Evolutionary conservation across 1,140 invertebrate genomes (phyloP), one percentile per base, ranked within the genome.

Genomic region (Babylonia areolata): DNA sequence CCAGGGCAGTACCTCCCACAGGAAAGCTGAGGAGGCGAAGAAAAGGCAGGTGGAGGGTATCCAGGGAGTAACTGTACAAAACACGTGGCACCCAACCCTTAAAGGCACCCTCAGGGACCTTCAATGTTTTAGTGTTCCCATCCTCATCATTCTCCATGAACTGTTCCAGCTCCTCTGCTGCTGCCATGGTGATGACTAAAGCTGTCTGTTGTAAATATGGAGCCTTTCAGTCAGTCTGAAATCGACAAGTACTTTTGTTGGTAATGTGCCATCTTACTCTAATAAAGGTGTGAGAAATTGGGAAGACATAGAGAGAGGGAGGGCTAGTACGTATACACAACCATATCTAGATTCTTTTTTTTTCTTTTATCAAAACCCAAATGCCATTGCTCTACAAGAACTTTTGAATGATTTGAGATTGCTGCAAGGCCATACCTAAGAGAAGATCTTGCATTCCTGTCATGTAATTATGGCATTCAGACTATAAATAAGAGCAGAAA

Each of bases 81-180:
- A 86, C 86, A 40, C 90, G 85, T 20, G 92, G 92, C 17, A 93
- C 87, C 92, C 92, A 93, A 40, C 92, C 91, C 71, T 92, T 92
- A 87, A 89, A 93, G 23, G 90, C 87, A 20, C 92, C 92, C 71
- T 92, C 92, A 9, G 92, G 92, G 20, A 93, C 89, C n/a, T 58
- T 31, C 51, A 93, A 85, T 3, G 86, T 79, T 58, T 87, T 82
- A 51, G 84, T 81, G 37, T 91, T 88, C 1, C 69, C 85, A 20
- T 89, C 87, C 1, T 71, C 85, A 20, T 89, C 87, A 31, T 35
- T 82, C 28, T 80, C 80, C 40, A 92, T 64, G 84, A 88, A 91
- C 81, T 90, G 88, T 82, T 87, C 87, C 71, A 90, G 84, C 1
- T 87, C 80, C 42, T 91, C 88, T 20, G 89, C 89, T 20, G 87